Percentiles rank a stretch among this genome's conserved stretches.
phyloP scores from a whole-genome alignment of 1,140 invertebrate genomes.

The Drosophila insularis region DNA sequence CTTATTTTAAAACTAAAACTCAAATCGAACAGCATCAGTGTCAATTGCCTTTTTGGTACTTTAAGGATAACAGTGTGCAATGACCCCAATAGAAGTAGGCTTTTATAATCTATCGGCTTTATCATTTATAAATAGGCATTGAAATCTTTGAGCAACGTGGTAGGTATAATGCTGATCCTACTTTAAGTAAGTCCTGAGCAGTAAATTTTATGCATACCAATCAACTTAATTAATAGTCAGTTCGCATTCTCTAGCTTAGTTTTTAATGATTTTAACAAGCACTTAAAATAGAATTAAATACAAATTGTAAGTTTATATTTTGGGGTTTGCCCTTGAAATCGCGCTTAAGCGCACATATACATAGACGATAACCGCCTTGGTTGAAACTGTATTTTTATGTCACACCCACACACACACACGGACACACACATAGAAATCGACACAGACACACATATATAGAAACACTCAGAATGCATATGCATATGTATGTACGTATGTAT shows the following conservation, averaged over 20 bases:
- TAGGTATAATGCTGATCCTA: too few relatives aligned
- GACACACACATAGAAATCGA: neutral
- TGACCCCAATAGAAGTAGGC: too few relatives aligned
- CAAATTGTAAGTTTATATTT: constrained; percentile 2
- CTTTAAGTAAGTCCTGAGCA: too few relatives aligned
- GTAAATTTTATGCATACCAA: neutral
- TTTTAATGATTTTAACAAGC: neutral
- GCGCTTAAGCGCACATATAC: neutral
- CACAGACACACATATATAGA: neutral
- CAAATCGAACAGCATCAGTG: too few relatives aligned
- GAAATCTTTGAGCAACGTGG: too few relatives aligned
- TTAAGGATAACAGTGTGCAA: too few relatives aligned
- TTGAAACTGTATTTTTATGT: neutral
- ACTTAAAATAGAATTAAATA: neutral
- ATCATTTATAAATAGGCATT: too few relatives aligned
- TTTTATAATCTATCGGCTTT: too few relatives aligned
- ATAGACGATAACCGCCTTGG: neutral
- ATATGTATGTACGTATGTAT: constrained; percentile 45
- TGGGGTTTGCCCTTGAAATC: neutral
- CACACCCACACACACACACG: constrained; percentile 34
- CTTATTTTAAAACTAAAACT: neutral
- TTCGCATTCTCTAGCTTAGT: neutral
- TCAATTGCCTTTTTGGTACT: too few relatives aligned
- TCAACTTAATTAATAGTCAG: neutral
- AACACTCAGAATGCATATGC: constrained; percentile 26